Evolutionary conservation across 2,797 vertebrate genomes (phyloP).

Genomic region (Delichon dasypus): DNA sequence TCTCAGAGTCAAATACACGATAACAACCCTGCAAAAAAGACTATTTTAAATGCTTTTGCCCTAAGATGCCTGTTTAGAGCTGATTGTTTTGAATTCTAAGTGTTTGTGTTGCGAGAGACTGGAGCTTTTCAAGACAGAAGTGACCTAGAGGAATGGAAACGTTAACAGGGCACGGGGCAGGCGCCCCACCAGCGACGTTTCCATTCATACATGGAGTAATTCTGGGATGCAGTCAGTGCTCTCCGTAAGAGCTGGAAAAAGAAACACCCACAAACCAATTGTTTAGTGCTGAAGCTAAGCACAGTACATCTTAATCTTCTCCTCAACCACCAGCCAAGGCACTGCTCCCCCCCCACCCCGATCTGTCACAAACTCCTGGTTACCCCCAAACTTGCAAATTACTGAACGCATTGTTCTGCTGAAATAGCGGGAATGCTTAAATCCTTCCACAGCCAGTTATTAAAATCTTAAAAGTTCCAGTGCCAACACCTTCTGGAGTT

Average conservation of each 20-base stretch:
- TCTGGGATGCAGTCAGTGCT: constrained; percentile 20
- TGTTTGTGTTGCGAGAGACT: not conserved
- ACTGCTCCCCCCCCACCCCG: not conserved
- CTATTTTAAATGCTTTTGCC: not conserved
- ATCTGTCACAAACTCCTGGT: not conserved
- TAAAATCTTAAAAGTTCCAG: not conserved
- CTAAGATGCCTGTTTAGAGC: constrained; percentile 15
- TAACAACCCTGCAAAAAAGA: constrained; percentile 35
- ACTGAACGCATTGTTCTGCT: not conserved
- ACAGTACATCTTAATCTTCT: not conserved
- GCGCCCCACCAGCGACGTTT: not conserved
- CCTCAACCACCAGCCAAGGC: constrained; percentile 1
- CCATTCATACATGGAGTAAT: not conserved
- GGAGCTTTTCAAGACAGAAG: constrained; percentile 15
- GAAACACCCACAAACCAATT: not conserved
- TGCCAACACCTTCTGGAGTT: not conserved
- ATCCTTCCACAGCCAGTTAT: not conserved
- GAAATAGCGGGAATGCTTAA: not conserved
- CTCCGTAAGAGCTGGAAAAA: not conserved
- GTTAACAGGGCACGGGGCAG: not conserved
- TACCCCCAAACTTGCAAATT: not conserved
- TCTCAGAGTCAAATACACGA: not conserved
- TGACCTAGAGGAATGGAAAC: not conserved
- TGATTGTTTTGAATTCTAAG: not conserved
- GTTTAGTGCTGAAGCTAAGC: constrained; percentile 13